Conservation (phyloP, 2,113 vertebrate species). For the Lagopus muta region DNA sequence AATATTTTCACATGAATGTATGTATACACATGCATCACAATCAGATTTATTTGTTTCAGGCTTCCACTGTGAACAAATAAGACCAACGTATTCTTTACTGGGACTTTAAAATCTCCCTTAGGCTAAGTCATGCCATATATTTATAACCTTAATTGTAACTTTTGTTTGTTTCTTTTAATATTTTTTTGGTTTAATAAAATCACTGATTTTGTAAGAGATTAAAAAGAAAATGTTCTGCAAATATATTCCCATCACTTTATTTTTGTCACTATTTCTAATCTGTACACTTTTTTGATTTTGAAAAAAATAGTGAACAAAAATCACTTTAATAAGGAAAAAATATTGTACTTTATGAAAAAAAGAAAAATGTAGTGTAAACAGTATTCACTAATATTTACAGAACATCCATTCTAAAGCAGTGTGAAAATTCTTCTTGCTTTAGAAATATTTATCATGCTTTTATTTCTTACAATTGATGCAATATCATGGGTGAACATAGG, state of each 20-base stretch:
- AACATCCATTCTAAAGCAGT: rapidly evolving
- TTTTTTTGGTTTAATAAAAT: background rate
- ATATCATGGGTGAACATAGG: background rate
- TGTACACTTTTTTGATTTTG: background rate
- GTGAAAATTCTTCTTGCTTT: background rate
- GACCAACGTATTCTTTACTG: background rate
- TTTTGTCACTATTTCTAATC: background rate
- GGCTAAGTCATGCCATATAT: background rate
- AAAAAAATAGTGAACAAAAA: background rate
- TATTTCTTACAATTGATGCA: background rate
- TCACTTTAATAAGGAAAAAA: rapidly evolving
- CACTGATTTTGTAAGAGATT: background rate
- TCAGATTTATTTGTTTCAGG: background rate
- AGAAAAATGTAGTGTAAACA: background rate
- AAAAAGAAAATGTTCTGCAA: too few species aligned
- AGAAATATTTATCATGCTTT: background rate
- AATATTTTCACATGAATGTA: background rate
- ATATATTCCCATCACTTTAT: background rate
- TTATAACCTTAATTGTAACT: background rate
- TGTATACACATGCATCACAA: background rate
- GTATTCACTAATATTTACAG: background rate
- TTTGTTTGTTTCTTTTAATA: background rate
- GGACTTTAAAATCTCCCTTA: background rate
- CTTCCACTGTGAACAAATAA: background rate
- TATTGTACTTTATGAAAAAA: background rate